phyloP scores from a whole-genome alignment of 2,113 vertebrate species.

The Chloropsis cyanopogon region DNA sequence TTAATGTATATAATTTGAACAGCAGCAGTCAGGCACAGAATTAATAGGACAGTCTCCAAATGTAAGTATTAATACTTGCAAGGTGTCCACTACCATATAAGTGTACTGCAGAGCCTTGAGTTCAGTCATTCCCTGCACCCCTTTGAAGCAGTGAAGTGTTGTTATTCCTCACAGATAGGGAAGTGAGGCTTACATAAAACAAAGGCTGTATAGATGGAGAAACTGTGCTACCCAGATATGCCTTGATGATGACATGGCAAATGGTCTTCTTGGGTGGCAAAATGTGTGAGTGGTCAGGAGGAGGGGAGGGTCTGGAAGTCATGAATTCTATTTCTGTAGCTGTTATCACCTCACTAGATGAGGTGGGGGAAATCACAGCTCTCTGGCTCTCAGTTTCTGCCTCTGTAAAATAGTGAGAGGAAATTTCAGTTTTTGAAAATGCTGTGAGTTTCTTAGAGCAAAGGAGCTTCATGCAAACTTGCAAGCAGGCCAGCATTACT shows the following conservation, averaged over 20 bases:
- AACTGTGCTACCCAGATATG: neutral
- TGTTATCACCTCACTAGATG: constrained; percentile 19
- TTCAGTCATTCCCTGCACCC: neutral
- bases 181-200: constrained; percentile 47
- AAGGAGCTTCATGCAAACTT: neutral
- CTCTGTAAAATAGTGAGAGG: neutral
- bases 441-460: neutral
- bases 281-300: neutral
- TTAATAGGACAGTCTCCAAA: neutral
- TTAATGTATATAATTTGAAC: neutral
- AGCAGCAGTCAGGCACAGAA: neutral
- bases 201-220: neutral
- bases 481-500: neutral
- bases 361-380: neutral
- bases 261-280: constrained; percentile 8
- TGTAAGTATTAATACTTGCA: neutral
- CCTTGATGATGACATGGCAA: constrained; percentile 30
- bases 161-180: constrained; percentile 29
- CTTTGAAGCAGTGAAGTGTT: constrained; percentile 34
- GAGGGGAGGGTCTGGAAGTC: constrained; percentile 3
- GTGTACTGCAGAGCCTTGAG: neutral
- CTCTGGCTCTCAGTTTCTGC: neutral
- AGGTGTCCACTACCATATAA: neutral
- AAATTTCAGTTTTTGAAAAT: neutral
- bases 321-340: constrained; percentile 49